A percentile compares a stretch with the other conserved stretches of the same genome.
Evolutionary conservation across 2,113 vertebrate species (phyloP).

Genomic region (Bufo bufo): DNA sequence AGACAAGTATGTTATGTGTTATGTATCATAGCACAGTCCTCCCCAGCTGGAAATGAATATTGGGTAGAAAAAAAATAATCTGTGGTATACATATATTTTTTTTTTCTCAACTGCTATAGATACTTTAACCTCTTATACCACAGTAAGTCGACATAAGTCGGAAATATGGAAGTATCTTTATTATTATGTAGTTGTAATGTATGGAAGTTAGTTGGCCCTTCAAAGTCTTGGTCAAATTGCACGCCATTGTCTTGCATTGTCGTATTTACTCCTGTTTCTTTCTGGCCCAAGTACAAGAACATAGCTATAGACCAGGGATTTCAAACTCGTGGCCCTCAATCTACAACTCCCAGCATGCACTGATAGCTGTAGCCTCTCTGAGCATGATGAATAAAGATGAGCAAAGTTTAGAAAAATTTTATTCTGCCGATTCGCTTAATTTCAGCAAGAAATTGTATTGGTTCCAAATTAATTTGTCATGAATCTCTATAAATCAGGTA

Average conservation of each 20-base stretch:
- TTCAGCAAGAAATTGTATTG: no score
- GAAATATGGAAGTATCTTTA: neutral
- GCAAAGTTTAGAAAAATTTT: no score
- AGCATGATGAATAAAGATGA: no score
- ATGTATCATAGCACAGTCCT: constrained; percentile 63
- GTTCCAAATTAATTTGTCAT: no score
- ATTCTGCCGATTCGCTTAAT: no score
- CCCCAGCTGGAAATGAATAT: constrained; percentile 44
- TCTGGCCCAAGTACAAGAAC: neutral
- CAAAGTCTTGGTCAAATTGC: neutral
- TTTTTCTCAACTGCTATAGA: neutral
- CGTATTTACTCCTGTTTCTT: no score
- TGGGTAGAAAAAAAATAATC: neutral
- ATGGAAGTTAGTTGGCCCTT: neutral
- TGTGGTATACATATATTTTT: neutral
- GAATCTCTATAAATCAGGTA: no score
- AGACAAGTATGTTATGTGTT: constrained; percentile 85
- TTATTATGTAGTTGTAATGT: neutral
- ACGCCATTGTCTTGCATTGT: neutral
- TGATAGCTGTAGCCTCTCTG: no score
- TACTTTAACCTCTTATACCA: neutral
- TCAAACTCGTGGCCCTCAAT: no score
- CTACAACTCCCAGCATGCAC: no score
- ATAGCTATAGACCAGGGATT: neutral
- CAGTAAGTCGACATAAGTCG: neutral